phyloP scores from a whole-genome alignment of 2,797 vertebrate genomes.

The Sebastiscus tertius region DNA sequence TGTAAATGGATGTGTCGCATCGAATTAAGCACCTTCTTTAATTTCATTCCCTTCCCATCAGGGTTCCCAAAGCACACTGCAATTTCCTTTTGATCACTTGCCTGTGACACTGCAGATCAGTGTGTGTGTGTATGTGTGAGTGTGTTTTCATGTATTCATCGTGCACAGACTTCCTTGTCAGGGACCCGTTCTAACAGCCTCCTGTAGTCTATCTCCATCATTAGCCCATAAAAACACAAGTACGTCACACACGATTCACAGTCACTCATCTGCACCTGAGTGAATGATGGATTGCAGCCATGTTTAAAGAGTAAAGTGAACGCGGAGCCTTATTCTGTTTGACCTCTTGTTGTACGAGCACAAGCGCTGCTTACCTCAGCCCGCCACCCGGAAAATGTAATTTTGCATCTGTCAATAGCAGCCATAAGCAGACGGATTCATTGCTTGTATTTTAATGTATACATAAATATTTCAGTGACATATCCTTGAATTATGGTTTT shows the following conservation, averaged over 20 bases:
- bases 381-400: conserved; percentile 51
- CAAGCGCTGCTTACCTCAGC: conserved; percentile 40
- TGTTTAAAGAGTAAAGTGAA: conserved; percentile 47
- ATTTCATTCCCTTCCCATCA: conserved; percentile 58
- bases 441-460: conserved; percentile 26
- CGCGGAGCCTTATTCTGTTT: conserved; percentile 23
- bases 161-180: conserved; percentile 20
- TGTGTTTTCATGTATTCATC: not conserved
- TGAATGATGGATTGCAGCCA: conserved; percentile 47
- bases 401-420: conserved; percentile 49
- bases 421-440: conserved; percentile 25
- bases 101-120: conserved; percentile 52
- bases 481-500: conserved; percentile 28
- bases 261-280: conserved; percentile 30
- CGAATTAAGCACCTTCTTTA: conserved; percentile 69
- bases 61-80: conserved; percentile 54
- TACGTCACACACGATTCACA: conserved; percentile 29
- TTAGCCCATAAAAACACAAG: conserved; percentile 36
- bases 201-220: conserved; percentile 41
- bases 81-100: conserved; percentile 65
- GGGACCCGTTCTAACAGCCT: conserved; percentile 14
- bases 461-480: conserved; percentile 40
- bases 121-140: not conserved
- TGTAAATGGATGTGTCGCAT: conserved; percentile 68
- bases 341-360: conserved; percentile 51